Conservation (phyloP, 2,797 vertebrate genomes). For the Arnoldichthys spilopterus region DNA sequence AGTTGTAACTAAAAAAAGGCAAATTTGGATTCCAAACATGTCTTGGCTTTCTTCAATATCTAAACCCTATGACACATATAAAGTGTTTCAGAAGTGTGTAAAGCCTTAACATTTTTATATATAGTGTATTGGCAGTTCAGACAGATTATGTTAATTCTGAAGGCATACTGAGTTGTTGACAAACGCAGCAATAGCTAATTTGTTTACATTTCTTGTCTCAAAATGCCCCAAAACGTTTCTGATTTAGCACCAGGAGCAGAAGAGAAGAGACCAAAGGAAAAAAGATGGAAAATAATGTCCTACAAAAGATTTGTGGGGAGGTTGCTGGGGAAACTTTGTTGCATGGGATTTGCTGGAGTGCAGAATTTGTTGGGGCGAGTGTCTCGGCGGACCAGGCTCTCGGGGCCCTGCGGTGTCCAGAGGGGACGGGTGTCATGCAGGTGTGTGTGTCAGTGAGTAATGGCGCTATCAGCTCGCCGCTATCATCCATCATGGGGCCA, state of each 20-base stretch:
- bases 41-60: too few species aligned
- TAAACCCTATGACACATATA: too few species aligned
- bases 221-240: not conserved
- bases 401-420: constrained; percentile 78
- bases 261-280: not conserved
- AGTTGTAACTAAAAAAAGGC: too few species aligned
- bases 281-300: constrained; percentile 41
- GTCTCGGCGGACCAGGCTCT: constrained; percentile 80
- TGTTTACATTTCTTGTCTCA: not conserved
- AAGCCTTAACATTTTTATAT: not conserved
- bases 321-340: constrained; percentile 51
- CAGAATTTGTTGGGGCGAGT: constrained; percentile 70
- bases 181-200: not conserved
- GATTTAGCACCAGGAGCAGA: not conserved
- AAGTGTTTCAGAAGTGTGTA: not conserved
- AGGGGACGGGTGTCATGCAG: constrained; percentile 88
- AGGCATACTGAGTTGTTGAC: not conserved
- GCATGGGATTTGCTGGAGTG: constrained; percentile 69
- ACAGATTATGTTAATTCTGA: not conserved
- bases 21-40: too few species aligned
- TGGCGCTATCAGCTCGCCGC: constrained; percentile 93
- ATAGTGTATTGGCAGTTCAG: not conserved
- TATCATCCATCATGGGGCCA: constrained; percentile 93
- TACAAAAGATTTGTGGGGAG: constrained; percentile 57
- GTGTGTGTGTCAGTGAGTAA: constrained; percentile 95